A percentile compares a stretch with the other conserved stretches of the same genome.
Conservation (phyloP, 2,797 vertebrate genomes). For the Chiloscyllium punctatum region DNA sequence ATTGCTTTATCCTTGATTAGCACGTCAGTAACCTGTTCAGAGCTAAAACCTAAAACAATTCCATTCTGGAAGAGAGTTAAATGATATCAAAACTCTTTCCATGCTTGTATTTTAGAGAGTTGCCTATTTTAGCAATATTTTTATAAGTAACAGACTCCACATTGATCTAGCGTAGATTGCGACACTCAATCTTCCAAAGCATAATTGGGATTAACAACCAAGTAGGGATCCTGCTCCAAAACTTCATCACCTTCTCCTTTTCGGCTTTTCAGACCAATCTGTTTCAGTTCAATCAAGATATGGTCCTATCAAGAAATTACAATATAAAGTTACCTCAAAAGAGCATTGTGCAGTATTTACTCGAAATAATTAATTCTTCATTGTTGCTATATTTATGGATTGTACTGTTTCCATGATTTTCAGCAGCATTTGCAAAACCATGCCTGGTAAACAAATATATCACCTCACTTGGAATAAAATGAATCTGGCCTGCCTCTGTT, state of each 20-base stretch:
- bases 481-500: not conserved
- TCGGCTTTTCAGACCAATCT: conserved; percentile 74
- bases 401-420: not conserved
- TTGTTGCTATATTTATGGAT: not conserved
- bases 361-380: not conserved
- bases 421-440: not conserved
- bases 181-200: conserved; percentile 75
- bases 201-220: conserved; percentile 97
- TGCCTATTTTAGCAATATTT: not conserved
- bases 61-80: not conserved
- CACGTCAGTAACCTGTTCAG: not conserved
- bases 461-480: too few relatives aligned
- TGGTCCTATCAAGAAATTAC: conserved; percentile 69
- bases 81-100: not conserved
- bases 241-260: conserved; percentile 53
- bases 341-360: not conserved
- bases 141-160: not conserved
- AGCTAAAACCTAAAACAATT: not conserved
- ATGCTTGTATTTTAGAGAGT: not conserved
- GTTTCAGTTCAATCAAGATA: conserved; percentile 88
- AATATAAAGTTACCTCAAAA: not conserved
- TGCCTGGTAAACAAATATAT: not conserved
- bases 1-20: not conserved
- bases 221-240: conserved; percentile 69
- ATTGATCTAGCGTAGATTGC: not conserved